Percentiles rank a stretch among this genome's conserved stretches.
phyloP scores from a whole-genome alignment of 2,888 invertebrate species.

The Seira ritae region DNA sequence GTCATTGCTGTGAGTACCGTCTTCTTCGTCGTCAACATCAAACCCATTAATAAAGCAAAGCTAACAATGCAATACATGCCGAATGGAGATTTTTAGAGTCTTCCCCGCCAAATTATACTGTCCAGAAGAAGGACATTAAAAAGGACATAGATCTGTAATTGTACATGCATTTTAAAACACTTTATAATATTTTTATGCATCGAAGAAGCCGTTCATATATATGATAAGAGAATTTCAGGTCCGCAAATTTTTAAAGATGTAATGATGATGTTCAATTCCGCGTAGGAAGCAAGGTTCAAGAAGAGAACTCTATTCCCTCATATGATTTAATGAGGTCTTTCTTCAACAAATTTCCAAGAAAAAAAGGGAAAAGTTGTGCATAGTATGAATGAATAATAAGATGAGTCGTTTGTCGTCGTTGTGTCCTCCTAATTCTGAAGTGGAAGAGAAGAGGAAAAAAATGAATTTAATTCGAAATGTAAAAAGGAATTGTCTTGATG shows the following conservation, averaged over 20 bases:
- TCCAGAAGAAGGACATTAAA: no score
- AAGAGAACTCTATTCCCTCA: background rate
- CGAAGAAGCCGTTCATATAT: no score
- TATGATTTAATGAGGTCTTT: constrained; percentile 11
- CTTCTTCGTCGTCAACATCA: constrained; percentile 19
- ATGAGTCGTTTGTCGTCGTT: constrained; percentile 7
- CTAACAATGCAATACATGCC: background rate
- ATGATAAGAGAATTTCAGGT: no score
- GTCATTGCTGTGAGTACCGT: constrained; percentile 19
- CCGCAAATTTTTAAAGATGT: no score
- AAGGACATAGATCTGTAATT: no score
- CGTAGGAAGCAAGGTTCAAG: background rate
- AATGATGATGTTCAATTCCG: no score
- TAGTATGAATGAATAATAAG: constrained; percentile 7
- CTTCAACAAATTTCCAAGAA: constrained; percentile 7
- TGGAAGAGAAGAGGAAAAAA: constrained; percentile 8
- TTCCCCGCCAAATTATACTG: background rate
- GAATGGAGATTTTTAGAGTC: background rate
- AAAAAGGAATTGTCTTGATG: constrained; percentile 58
- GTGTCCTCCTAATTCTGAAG: constrained; percentile 1
- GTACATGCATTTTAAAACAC: no score
- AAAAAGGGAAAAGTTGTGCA: background rate
- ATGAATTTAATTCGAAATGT: constrained; percentile 47
- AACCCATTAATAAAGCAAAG: constrained; percentile 3
- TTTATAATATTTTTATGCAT: no score